Evolutionary conservation across 1,140 invertebrate species (phyloP).

Genomic region (Lepidostoma basale): DNA sequence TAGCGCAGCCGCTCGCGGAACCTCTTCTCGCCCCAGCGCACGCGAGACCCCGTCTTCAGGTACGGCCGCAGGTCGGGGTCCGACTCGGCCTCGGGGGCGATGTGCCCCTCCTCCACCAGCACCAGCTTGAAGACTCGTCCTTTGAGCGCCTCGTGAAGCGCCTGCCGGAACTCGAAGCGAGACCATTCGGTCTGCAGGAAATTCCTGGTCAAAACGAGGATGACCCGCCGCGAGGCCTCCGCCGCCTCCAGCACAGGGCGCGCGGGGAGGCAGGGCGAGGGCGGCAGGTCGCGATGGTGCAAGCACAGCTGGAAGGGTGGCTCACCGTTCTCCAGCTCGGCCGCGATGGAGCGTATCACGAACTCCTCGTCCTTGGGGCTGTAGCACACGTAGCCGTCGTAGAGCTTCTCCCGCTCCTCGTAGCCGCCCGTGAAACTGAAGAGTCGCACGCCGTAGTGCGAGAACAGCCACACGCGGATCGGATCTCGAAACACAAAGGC

Average conservation of each 20-base stretch:
- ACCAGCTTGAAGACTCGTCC: slow-evolving; percentile 84
- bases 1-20: slow-evolving; percentile 92
- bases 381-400: slow-evolving; percentile 92
- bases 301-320: slow-evolving; percentile 83
- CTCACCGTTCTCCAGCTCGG: slow-evolving; percentile 80
- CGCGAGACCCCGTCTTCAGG: slow-evolving; percentile 79
- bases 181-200: slow-evolving; percentile 88
- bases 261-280: slow-evolving; percentile 72
- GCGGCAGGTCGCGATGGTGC: slow-evolving; percentile 80
- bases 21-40: slow-evolving; percentile 87
- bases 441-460: slow-evolving; percentile 82
- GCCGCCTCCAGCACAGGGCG: slow-evolving; percentile 84
- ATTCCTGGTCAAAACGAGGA: slow-evolving; percentile 81
- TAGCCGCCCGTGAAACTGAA: slow-evolving; percentile 67
- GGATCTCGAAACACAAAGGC: slow-evolving; percentile 84
- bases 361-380: slow-evolving; percentile 92
- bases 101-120: slow-evolving; percentile 81
- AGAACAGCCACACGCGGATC: slow-evolving; percentile 84
- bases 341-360: slow-evolving; percentile 80
- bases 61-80: slow-evolving; percentile 88
- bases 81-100: slow-evolving; percentile 77
- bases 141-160: slow-evolving; percentile 84
- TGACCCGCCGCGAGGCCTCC: slow-evolving; percentile 79
- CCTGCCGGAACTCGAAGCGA: slow-evolving; percentile 81
- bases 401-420: slow-evolving; percentile 83